Evolutionary conservation across 2,113 vertebrate species (phyloP).

Genomic region (Fregata magnificens): DNA sequence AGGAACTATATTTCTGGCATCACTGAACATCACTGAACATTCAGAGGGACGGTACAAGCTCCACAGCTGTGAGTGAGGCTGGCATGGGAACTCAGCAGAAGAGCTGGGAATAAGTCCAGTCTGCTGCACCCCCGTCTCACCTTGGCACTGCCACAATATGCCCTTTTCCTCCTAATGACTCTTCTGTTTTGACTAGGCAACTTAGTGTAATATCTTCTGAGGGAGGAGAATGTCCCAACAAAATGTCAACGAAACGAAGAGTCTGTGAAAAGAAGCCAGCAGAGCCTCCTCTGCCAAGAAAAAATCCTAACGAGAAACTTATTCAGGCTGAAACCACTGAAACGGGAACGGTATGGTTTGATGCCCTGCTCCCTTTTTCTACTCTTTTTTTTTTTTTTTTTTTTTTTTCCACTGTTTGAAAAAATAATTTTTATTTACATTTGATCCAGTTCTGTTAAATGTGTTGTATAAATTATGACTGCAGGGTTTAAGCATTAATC

Average conservation of each 20-base stretch:
- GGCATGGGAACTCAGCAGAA: neutral
- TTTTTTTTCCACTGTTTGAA: no score
- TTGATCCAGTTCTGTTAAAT: neutral
- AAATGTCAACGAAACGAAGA: conserved; percentile 73
- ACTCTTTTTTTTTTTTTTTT: neutral
- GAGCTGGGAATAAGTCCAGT: neutral
- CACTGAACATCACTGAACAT: neutral
- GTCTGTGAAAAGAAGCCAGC: conserved; percentile 74
- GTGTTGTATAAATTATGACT: neutral
- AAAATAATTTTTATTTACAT: neutral
- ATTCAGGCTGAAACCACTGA: conserved; percentile 85
- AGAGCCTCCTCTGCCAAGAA: conserved; percentile 67
- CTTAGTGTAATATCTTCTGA: conserved; percentile 89
- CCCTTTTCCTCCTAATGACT: neutral
- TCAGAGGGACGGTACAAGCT: neutral
- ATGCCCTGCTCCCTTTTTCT: neutral
- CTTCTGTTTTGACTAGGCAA: conserved; percentile 76
- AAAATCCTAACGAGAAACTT: conserved; percentile 66
- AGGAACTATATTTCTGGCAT: neutral
- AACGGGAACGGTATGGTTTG: conserved; percentile 80
- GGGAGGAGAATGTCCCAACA: conserved; percentile 78
- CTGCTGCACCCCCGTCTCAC: neutral
- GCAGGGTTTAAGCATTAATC: neutral
- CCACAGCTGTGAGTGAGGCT: neutral
- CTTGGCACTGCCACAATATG: neutral